A percentile compares a stretch with the other conserved stretches of the same genome.
phyloP scores from a whole-genome alignment of 2,888 invertebrate species.

The Noctua janthe region DNA sequence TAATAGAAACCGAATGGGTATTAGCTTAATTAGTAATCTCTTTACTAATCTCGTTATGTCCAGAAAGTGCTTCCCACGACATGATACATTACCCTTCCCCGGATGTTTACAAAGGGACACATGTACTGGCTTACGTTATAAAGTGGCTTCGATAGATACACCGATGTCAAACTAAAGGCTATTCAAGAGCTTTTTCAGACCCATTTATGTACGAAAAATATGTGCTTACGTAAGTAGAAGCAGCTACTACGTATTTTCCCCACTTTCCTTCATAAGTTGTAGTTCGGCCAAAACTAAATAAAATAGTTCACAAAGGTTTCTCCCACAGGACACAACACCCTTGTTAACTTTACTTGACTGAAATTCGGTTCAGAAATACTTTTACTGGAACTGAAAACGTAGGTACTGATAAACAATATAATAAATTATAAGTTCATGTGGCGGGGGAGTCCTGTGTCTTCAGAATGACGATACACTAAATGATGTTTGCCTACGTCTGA shows the following conservation, averaged over 20 bases:
- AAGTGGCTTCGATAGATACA: slow-evolving; percentile 31
- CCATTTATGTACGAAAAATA: slow-evolving; percentile 21
- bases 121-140: slow-evolving; percentile 49
- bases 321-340: slow-evolving; percentile 75
- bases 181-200: slow-evolving; percentile 25
- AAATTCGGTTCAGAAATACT: slow-evolving; percentile 69
- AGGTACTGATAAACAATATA: slow-evolving; percentile 66
- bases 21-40: slow-evolving; percentile 58
- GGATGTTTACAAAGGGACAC: slow-evolving; percentile 64
- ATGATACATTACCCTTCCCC: slow-evolving; percentile 53
- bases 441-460: slow-evolving; percentile 23
- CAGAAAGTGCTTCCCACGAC: slow-evolving; percentile 63
- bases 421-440: slow-evolving; percentile 37
- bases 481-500: slow-evolving; percentile 38
- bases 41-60: slow-evolving; percentile 55
- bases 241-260: slow-evolving; percentile 22
- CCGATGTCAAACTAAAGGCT: slow-evolving; percentile 20
- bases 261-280: slow-evolving; percentile 58
- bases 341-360: slow-evolving; percentile 76
- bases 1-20: slow-evolving; percentile 37
- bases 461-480: slow-evolving; percentile 47
- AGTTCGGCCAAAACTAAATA: slow-evolving; percentile 75
- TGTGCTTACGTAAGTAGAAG: slow-evolving; percentile 20
- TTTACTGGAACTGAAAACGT: slow-evolving; percentile 70
- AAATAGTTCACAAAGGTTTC: slow-evolving; percentile 80